Conservation (phyloP, 2,113 vertebrate species). For the Elephas maximus region DNA sequence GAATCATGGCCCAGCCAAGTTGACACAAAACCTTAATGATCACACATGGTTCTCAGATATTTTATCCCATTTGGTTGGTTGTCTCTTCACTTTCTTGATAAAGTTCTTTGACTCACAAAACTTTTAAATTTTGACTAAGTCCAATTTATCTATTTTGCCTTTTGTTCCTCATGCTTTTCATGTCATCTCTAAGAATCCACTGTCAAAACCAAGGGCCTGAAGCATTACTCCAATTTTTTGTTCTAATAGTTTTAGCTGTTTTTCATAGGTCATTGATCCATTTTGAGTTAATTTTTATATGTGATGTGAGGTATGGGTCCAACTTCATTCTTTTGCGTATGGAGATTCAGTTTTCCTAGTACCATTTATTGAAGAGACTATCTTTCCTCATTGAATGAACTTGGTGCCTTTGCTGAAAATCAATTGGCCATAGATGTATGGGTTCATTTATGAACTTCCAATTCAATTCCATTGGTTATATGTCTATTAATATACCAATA, state of each 20-base stretch:
- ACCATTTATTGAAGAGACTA: not conserved
- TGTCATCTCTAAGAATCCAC: not conserved
- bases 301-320: not conserved
- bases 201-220: not conserved
- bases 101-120: not conserved
- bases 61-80: too few species aligned
- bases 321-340: not conserved
- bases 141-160: not conserved
- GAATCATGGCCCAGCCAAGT: too few species aligned
- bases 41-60: too few species aligned
- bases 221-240: not conserved
- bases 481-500: too few species aligned
- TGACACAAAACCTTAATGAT: too few species aligned
- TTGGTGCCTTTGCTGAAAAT: too few species aligned
- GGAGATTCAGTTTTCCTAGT: not conserved
- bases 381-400: too few species aligned
- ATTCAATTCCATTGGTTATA: too few species aligned
- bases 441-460: too few species aligned
- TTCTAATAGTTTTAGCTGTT: not conserved
- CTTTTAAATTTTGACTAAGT: not conserved
- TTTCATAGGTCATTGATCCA: not conserved
- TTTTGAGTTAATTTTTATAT: not conserved
- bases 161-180: not conserved
- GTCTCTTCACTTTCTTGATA: too few species aligned
- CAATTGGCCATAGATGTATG: too few species aligned